A percentile compares a stretch with the other conserved stretches of the same genome.
These are phyloP conservation scores for Heteromurus nitidus DNA, from an alignment of 2,888 invertebrate species.

Conservation along the genomic window DNA sequence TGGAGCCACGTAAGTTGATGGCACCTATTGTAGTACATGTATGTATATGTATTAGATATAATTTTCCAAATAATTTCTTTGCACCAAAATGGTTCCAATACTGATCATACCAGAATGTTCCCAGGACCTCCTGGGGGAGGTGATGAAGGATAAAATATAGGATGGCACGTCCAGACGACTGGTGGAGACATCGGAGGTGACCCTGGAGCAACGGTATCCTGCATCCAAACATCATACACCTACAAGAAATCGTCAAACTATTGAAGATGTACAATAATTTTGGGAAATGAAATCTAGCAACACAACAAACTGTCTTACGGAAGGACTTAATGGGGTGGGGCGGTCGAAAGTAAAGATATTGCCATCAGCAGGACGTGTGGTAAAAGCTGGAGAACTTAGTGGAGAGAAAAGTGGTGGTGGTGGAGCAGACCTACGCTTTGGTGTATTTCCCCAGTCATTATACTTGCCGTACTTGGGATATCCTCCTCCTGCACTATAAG, in stretches of 20 bases:
- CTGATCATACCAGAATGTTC: slow-evolving; percentile 60
- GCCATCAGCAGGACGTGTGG: slow-evolving; percentile 15
- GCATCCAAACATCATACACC: slow-evolving; percentile 70
- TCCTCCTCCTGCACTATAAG: slow-evolving; percentile 13
- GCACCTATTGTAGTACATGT: slow-evolving; percentile 43
- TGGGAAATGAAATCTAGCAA: no score
- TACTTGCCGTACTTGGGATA: slow-evolving; percentile 2
- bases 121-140: slow-evolving; percentile 58
- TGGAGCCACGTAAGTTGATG: slow-evolving; percentile 40
- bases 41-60: neutral
- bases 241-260: slow-evolving; percentile 24
- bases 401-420: slow-evolving; percentile 61
- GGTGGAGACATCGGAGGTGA: slow-evolving; percentile 70
- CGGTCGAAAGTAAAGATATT: slow-evolving; percentile 53
- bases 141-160: slow-evolving; percentile 68
- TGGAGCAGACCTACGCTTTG: slow-evolving; percentile 40
- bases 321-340: slow-evolving; percentile 49
- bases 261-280: neutral
- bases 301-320: no score
- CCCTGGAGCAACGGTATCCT: slow-evolving; percentile 53
- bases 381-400: slow-evolving; percentile 30
- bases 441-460: slow-evolving; percentile 41
- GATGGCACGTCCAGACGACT: slow-evolving; percentile 71
- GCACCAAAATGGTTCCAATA: neutral
- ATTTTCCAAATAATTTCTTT: neutral